These are phyloP conservation scores for Mesodorylaimus sp. DNA, from an alignment of 2,888 invertebrate genomes.

Conservation along the genomic window DNA sequence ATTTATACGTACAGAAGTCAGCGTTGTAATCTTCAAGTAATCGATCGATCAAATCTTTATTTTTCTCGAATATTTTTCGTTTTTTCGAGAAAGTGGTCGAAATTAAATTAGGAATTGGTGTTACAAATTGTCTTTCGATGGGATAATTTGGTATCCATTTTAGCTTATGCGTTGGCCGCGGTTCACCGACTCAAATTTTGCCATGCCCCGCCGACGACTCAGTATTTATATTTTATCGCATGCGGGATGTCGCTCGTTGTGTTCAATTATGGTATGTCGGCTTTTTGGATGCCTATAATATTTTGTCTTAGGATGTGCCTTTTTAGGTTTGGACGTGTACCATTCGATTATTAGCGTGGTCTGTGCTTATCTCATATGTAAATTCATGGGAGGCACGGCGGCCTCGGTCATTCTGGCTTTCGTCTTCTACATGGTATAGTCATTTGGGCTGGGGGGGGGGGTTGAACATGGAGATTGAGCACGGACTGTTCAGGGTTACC, in stretches of 20 bases:
- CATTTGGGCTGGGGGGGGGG: conserved; percentile 11
- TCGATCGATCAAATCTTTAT: too few species aligned
- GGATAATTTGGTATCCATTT: too few species aligned
- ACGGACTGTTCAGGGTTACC: conserved; percentile 29
- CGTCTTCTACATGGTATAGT: conserved; percentile 51
- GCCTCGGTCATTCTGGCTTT: conserved; percentile 51
- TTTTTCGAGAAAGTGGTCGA: too few species aligned
- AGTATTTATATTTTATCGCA: conserved; percentile 21
- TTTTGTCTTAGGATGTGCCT: background rate
- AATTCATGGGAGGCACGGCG: conserved; percentile 39
- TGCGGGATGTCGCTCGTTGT: conserved; percentile 21
- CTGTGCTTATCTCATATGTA: background rate
- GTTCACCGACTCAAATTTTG: conserved; percentile 22
- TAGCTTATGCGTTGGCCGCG: conserved; percentile 26
- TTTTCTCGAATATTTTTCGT: too few species aligned
- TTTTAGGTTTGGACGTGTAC: background rate
- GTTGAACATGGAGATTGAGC: conserved; percentile 6
- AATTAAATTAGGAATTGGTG: too few species aligned
- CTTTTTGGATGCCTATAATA: background rate
- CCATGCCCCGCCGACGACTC: conserved; percentile 16
- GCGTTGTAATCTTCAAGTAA: too few species aligned
- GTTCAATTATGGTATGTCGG: conserved; percentile 23
- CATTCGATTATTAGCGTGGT: conserved; percentile 1
- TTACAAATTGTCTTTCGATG: too few species aligned
- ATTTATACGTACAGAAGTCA: too few species aligned